phyloP scores from a whole-genome alignment of 2,113 vertebrate genomes.

The Okapia johnstoni region DNA sequence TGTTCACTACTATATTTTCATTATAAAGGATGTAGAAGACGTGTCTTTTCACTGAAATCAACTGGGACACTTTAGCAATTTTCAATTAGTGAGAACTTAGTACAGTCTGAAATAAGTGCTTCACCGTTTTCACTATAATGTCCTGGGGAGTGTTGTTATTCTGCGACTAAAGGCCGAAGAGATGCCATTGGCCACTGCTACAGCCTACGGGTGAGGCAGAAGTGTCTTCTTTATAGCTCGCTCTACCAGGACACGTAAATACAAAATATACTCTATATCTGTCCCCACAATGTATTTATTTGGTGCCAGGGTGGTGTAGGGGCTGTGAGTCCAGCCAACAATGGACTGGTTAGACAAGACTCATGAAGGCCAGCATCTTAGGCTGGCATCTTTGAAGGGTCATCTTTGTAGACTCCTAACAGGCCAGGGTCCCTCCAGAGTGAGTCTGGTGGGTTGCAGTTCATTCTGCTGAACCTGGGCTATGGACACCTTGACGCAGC shows the following conservation, averaged over 20 bases:
- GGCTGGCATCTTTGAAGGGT: neutral
- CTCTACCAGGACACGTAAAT: neutral
- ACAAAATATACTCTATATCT: neutral
- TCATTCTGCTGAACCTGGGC: neutral
- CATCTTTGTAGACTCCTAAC: neutral
- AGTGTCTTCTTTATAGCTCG: neutral
- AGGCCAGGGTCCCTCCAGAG: neutral
- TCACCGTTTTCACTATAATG: neutral
- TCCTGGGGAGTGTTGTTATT: neutral
- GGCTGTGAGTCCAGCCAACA: neutral
- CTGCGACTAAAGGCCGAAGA: neutral
- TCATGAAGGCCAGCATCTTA: neutral
- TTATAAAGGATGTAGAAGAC: neutral
- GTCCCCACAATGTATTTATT: neutral
- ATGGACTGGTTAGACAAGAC: neutral
- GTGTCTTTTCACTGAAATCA: neutral
- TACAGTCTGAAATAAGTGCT: neutral
- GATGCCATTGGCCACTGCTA: neutral
- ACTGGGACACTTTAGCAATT: neutral
- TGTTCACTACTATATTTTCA: neutral
- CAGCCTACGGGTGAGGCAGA: neutral
- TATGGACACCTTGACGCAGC: neutral
- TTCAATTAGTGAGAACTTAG: neutral
- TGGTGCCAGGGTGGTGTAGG: neutral
- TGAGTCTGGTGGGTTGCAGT: neutral